These are phyloP conservation scores for Actinostola sp. DNA, from an alignment of 92 coral and sea anemone species.

Conservation along the genomic window DNA sequence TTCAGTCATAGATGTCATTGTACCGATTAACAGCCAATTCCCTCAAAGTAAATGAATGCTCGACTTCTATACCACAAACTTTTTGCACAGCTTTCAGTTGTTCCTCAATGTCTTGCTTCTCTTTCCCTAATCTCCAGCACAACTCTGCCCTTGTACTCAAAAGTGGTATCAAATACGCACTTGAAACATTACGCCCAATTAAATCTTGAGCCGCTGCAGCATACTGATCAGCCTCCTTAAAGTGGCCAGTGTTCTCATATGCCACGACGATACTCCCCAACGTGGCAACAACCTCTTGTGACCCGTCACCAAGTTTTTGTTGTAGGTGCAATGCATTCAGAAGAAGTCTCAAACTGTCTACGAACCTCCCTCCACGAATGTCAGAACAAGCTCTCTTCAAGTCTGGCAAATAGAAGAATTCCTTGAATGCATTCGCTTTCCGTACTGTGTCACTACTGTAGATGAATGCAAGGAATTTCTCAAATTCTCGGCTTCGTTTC, in stretches of 20 bases:
- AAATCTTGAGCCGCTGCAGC: slow-evolving; percentile 81
- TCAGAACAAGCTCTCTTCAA: slow-evolving; percentile 76
- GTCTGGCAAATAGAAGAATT: slow-evolving; percentile 85
- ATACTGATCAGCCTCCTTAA: slow-evolving; percentile 84
- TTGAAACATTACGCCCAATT: slow-evolving; percentile 55
- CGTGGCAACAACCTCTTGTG: slow-evolving; percentile 81
- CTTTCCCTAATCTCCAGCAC: slow-evolving; percentile 70
- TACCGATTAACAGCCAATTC: slow-evolving; percentile 82
- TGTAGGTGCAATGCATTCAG: slow-evolving; percentile 93
- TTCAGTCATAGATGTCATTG: slow-evolving; percentile 28
- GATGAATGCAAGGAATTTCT: slow-evolving; percentile 59
- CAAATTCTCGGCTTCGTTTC: slow-evolving; percentile 69
- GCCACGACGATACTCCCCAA: slow-evolving; percentile 84
- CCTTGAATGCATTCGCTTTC: slow-evolving; percentile 71
- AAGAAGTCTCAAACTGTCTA: slow-evolving; percentile 70
- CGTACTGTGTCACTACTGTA: slow-evolving; percentile 59
- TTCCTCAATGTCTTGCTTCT: slow-evolving; percentile 57
- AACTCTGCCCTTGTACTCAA: slow-evolving; percentile 69
- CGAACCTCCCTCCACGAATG: slow-evolving; percentile 86
- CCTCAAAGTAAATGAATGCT: slow-evolving; percentile 76
- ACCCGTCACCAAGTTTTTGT: slow-evolving; percentile 84
- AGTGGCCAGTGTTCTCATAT: slow-evolving; percentile 70
- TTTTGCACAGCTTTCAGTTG: slow-evolving; percentile 60
- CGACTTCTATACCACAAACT: slow-evolving; percentile 74
- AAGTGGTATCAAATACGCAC: slow-evolving; percentile 78